Evolutionary conservation across 2,113 vertebrate species (phyloP).

Genomic region (Stomatorhinus ivindoensis): DNA sequence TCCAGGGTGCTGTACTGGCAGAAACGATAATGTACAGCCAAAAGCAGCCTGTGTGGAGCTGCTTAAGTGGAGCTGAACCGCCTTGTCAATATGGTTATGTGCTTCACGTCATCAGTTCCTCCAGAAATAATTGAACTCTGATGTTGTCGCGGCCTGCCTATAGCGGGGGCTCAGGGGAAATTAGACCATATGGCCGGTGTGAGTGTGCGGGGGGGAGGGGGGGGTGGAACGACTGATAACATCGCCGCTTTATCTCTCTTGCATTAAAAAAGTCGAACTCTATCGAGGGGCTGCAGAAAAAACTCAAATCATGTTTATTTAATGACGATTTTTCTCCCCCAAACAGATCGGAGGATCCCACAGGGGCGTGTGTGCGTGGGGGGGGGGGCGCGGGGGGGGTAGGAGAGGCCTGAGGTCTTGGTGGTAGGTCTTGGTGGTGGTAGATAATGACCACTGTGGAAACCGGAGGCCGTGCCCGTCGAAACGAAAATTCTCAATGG

Average conservation of each 20-base stretch:
- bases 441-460: background rate
- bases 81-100: conserved; percentile 29
- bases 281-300: conserved; percentile 13
- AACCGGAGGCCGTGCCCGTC: background rate
- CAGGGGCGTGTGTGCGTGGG: background rate
- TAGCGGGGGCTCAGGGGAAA: conserved; percentile 32
- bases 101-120: conserved; percentile 28
- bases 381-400: too few species aligned
- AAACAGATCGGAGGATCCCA: conserved; percentile 1
- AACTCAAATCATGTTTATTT: conserved; percentile 17
- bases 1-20: conserved; percentile 34
- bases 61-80: conserved; percentile 3
- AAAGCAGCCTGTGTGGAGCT: background rate
- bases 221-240: background rate
- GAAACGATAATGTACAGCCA: conserved; percentile 21
- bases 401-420: background rate
- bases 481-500: background rate
- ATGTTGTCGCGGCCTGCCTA: conserved; percentile 33
- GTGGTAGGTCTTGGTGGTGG: background rate
- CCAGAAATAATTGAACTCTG: conserved; percentile 42
- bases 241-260: conserved; percentile 10
- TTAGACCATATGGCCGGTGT: conserved; percentile 19
- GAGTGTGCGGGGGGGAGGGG: background rate
- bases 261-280: background rate
- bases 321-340: background rate